Conservation (phyloP, 2,113 vertebrate genomes). For the Misgurnus anguillicaudatus region DNA sequence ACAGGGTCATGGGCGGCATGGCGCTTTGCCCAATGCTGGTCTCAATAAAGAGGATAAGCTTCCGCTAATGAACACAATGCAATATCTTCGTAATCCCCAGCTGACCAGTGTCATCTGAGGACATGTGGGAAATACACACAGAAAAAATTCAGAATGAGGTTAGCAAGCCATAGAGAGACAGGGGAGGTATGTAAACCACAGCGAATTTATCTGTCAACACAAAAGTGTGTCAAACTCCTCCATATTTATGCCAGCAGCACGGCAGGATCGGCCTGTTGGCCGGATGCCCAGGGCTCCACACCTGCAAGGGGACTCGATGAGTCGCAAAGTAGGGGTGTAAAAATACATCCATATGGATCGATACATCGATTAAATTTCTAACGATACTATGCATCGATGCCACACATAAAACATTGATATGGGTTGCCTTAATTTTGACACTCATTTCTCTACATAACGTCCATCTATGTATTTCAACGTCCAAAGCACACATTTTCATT, state of each 20-base stretch:
- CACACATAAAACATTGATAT: too few species aligned
- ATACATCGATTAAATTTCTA: too few species aligned
- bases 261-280: neutral
- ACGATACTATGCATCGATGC: too few species aligned
- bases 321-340: neutral
- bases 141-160: neutral
- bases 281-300: neutral
- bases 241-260: conserved; percentile 36
- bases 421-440: too few species aligned
- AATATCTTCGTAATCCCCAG: conserved; percentile 34
- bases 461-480: too few species aligned
- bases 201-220: neutral
- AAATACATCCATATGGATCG: too few species aligned
- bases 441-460: too few species aligned
- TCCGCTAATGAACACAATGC: conserved; percentile 35
- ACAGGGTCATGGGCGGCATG: neutral
- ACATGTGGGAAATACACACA: conserved; percentile 2
- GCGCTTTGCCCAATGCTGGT: conserved; percentile 28
- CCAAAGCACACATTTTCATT: too few species aligned
- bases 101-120: conserved; percentile 27
- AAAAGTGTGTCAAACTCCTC: conserved; percentile 38
- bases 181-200: neutral
- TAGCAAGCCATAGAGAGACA: conserved; percentile 19
- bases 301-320: conserved; percentile 1
- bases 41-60: conserved; percentile 40